Percentiles rank a stretch among this genome's conserved stretches.
Conservation (phyloP, 37 sponge, comb jelly and placozoan genomes). For the Hormiphora californensis region DNA sequence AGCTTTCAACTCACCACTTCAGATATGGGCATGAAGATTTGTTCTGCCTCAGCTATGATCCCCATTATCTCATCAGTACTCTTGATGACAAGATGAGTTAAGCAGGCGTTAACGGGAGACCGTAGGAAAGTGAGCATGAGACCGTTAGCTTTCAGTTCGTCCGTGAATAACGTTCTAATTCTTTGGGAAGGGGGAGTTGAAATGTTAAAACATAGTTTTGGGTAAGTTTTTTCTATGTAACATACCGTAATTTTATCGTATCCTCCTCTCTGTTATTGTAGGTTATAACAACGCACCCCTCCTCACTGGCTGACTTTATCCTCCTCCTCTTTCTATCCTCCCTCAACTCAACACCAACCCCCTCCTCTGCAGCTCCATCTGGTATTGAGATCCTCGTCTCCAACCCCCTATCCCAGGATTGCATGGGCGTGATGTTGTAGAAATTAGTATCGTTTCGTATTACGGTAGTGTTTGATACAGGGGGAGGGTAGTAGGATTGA, state of each 20-base stretch:
- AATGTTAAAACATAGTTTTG: background rate
- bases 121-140: background rate
- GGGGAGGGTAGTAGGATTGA: background rate
- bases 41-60: too few species aligned
- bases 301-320: background rate
- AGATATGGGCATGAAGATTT: too few species aligned
- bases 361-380: too few species aligned
- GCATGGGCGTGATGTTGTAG: background rate
- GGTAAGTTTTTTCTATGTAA: background rate
- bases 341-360: too few species aligned
- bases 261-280: slow-evolving; percentile 2
- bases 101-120: background rate
- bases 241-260: background rate
- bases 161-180: background rate
- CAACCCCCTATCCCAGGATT: background rate
- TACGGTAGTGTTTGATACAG: background rate
- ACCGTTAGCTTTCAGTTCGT: background rate
- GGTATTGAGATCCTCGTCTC: background rate
- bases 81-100: too few species aligned
- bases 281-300: background rate
- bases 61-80: too few species aligned
- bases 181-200: background rate
- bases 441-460: background rate
- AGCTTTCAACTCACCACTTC: too few species aligned
- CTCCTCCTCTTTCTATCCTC: background rate